Percentiles rank a stretch among this genome's conserved stretches.
Evolutionary conservation across 2,113 vertebrate genomes (phyloP).

Genomic region (Rhineura floridana): DNA sequence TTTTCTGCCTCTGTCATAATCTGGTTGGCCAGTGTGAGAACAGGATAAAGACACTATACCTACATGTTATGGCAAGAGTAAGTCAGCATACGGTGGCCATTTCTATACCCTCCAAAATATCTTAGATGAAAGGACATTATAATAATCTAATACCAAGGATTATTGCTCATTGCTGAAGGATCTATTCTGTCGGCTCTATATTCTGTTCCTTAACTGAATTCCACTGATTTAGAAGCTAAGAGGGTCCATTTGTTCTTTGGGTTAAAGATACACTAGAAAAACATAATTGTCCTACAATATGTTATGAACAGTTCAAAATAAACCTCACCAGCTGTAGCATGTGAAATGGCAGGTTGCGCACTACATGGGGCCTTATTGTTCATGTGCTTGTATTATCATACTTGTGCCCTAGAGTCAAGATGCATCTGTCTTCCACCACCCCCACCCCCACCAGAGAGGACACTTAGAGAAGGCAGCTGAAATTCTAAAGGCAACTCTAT

Average conservation of each 20-base stretch:
- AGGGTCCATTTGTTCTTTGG: slow-evolving; percentile 13
- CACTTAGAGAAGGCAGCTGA: background rate
- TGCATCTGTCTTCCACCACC: slow-evolving; percentile 8
- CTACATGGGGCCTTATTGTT: slow-evolving; percentile 15
- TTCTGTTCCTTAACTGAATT: background rate
- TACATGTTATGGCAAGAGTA: background rate
- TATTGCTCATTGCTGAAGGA: background rate
- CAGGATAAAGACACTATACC: too few relatives aligned
- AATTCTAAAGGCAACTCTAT: background rate
- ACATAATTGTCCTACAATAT: slow-evolving; percentile 31
- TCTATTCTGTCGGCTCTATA: slow-evolving; percentile 2
- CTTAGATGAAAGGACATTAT: background rate
- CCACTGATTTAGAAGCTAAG: slow-evolving; percentile 14
- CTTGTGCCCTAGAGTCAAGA: slow-evolving; percentile 17
- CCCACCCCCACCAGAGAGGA: background rate
- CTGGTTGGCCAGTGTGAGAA: too few relatives aligned
- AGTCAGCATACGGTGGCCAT: background rate
- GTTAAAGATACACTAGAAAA: slow-evolving; percentile 24
- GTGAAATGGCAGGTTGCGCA: slow-evolving; percentile 26
- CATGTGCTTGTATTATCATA: slow-evolving; percentile 12
- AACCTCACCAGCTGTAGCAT: slow-evolving; percentile 15
- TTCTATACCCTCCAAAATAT: background rate
- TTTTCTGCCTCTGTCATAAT: background rate
- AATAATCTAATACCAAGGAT: background rate
- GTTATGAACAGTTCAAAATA: slow-evolving; percentile 28